Evolutionary conservation across 2,888 invertebrate genomes (phyloP).

Genomic region (Brenthis ino): DNA sequence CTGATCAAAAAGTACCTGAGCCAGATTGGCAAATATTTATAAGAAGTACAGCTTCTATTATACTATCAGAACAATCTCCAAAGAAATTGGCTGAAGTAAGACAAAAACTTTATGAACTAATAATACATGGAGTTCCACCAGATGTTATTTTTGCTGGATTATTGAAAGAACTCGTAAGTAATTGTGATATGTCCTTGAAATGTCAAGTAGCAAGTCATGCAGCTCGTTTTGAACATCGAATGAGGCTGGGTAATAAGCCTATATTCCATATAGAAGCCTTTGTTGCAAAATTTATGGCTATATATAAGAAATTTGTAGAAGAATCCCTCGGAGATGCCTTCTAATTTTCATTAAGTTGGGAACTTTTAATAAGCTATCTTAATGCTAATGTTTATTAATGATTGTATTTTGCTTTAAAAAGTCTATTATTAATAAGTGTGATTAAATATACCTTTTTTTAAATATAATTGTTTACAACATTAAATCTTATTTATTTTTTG

Average conservation of each 20-base stretch:
- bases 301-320: constrained; percentile 94
- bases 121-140: constrained; percentile 96
- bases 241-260: constrained; percentile 95
- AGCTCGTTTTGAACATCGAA: constrained; percentile 94
- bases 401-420: no score
- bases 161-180: constrained; percentile 90
- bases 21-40: constrained; percentile 97
- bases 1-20: constrained; percentile 90
- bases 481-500: no score
- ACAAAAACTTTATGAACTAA: constrained; percentile 94
- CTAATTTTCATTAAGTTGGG: constrained; percentile 46
- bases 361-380: background rate
- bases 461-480: no score
- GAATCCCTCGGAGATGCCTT: constrained; percentile 84
- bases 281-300: constrained; percentile 97
- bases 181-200: constrained; percentile 95
- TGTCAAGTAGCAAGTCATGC: constrained; percentile 92
- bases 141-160: constrained; percentile 95
- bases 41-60: constrained; percentile 91
- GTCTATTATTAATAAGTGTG: no score
- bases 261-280: constrained; percentile 99
- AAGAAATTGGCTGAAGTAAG: constrained; percentile 92
- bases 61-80: constrained; percentile 93
- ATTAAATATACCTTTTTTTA: no score
- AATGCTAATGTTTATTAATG: no score